phyloP scores from a whole-genome alignment of 2,113 vertebrate species.

The Dissostichus mawsoni region DNA sequence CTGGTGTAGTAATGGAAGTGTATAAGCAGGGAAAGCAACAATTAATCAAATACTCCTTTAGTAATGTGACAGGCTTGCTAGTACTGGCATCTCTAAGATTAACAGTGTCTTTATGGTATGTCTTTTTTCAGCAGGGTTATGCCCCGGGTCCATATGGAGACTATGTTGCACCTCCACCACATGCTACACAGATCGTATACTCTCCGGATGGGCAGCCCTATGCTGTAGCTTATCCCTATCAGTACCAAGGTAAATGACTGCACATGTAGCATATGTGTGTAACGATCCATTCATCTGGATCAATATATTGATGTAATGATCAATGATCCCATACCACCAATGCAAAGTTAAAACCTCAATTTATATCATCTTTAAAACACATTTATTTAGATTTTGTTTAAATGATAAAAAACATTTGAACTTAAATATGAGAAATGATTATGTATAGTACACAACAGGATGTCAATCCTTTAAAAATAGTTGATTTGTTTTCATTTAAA shows the following conservation, averaged over 20 bases:
- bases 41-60: background rate
- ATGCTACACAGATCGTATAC: slow-evolving; percentile 79
- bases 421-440: too few species aligned
- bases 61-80: background rate
- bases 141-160: slow-evolving; percentile 78
- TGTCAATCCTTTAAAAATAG: too few species aligned
- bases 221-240: slow-evolving; percentile 80
- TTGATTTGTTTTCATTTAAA: too few species aligned
- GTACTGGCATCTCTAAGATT: background rate
- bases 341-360: too few species aligned
- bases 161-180: slow-evolving; percentile 73
- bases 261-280: background rate
- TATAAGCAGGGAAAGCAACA: background rate
- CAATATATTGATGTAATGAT: too few species aligned
- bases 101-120: background rate
- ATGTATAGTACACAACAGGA: too few species aligned
- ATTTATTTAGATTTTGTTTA: too few species aligned
- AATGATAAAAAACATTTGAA: too few species aligned
- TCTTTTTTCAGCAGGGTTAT: slow-evolving; percentile 70
- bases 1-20: slow-evolving; percentile 3
- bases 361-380: too few species aligned
- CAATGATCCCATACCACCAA: too few species aligned
- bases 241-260: slow-evolving; percentile 77
- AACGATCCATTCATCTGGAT: too few species aligned
- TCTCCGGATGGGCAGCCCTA: slow-evolving; percentile 80